Conservation (phyloP, 2,113 vertebrate species). For the Carassius gibelio region DNA sequence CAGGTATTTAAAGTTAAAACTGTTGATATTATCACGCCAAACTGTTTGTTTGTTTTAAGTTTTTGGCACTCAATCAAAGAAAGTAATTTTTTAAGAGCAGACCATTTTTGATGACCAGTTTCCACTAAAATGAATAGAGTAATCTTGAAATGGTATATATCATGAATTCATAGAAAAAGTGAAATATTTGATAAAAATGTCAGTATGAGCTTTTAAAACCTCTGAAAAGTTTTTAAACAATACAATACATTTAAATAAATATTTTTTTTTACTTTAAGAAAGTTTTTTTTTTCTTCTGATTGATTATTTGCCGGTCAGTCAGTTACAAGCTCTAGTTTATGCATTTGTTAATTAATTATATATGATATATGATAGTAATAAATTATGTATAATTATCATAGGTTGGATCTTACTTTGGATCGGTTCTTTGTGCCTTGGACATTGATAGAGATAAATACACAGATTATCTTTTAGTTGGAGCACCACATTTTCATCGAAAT, state of each 20-base stretch:
- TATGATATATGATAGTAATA: not conserved
- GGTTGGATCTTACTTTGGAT: conserved; percentile 83
- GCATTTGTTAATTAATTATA: not conserved
- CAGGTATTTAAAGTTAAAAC: conserved; percentile 69
- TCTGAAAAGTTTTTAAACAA: no score
- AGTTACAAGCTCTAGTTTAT: not conserved
- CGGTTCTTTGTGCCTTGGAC: conserved; percentile 76
- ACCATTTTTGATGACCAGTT: not conserved
- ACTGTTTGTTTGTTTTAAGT: not conserved
- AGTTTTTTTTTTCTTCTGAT: not conserved
- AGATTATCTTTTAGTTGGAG: conserved; percentile 75
- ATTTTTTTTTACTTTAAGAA: not conserved
- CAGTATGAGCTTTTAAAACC: no score
- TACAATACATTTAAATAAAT: no score
- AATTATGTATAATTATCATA: conserved; percentile 53
- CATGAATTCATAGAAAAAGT: not conserved
- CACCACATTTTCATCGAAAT: conserved; percentile 69
- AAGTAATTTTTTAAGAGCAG: not conserved
- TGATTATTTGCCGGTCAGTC: not conserved
- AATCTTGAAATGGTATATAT: not conserved
- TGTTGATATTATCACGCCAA: not conserved
- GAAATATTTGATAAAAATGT: no score
- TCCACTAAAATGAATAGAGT: not conserved
- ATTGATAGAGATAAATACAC: conserved; percentile 66
- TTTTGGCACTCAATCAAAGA: not conserved